Evolutionary conservation across 2,797 vertebrate genomes (phyloP).

Genomic region (Oreochromis grahami): DNA sequence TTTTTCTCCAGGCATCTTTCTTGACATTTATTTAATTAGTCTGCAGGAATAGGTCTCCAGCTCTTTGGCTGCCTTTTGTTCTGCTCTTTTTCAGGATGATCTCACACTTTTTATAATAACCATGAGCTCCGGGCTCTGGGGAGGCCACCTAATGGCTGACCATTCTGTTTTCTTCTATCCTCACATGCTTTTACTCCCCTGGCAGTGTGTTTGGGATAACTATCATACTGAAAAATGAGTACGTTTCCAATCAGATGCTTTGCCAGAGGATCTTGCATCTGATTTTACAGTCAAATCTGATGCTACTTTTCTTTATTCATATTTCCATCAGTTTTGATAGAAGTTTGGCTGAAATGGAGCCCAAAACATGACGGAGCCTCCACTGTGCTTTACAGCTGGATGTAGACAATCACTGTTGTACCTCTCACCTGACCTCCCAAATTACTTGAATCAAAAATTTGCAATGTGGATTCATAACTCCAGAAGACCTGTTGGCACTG

Average conservation of each 20-base stretch:
- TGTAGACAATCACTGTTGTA: neutral
- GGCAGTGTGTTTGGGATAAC: neutral
- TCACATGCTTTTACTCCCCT: neutral
- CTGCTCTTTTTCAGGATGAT: neutral
- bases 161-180: neutral
- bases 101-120: neutral
- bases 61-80: neutral
- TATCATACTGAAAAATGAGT: neutral
- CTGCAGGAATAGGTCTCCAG: accelerated
- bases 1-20: neutral
- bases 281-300: neutral
- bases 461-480: neutral
- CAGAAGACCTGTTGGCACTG: neutral
- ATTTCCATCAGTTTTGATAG: neutral
- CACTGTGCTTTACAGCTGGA: no score
- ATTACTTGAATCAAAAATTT: neutral
- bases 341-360: neutral
- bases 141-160: neutral
- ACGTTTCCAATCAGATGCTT: neutral
- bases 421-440: neutral
- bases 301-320: neutral
- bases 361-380: no score
- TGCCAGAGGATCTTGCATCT: neutral
- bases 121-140: neutral
- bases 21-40: neutral